phyloP scores from a whole-genome alignment of 2,797 vertebrate genomes.

The Enteromius mattozi region DNA sequence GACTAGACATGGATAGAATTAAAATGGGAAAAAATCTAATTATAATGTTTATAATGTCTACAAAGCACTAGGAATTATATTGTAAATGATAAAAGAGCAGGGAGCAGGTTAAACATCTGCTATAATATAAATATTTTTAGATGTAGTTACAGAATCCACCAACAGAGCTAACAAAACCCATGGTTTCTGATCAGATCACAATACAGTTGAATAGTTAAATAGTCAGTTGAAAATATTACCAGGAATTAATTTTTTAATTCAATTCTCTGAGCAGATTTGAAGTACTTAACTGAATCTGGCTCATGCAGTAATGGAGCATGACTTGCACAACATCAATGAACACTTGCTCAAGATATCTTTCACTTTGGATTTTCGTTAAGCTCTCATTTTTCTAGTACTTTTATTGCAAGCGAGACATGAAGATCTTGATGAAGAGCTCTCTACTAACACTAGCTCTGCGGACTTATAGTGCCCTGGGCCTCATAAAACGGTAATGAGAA shows the following conservation, averaged over 20 bases:
- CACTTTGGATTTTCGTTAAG: neutral
- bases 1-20: no score
- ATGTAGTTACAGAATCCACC: neutral
- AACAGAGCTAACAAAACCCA: neutral
- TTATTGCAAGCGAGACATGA: conserved; percentile 22
- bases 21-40: no score
- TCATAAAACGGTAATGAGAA: conserved; percentile 57
- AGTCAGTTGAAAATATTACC: neutral
- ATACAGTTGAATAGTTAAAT: neutral
- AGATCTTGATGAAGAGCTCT: conserved; percentile 8
- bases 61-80: neutral
- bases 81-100: neutral
- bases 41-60: no score
- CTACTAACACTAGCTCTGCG: conserved; percentile 15
- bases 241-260: neutral
- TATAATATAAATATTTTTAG: neutral
- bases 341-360: neutral
- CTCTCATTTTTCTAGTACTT: neutral
- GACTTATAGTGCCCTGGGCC: conserved; percentile 30
- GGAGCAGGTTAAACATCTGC: neutral
- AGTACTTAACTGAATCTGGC: neutral
- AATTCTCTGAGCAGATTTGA: neutral
- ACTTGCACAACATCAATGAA: neutral
- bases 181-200: neutral
- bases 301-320: neutral